phyloP scores from a whole-genome alignment of 2,888 invertebrate species.

The Venusia cambrica region DNA sequence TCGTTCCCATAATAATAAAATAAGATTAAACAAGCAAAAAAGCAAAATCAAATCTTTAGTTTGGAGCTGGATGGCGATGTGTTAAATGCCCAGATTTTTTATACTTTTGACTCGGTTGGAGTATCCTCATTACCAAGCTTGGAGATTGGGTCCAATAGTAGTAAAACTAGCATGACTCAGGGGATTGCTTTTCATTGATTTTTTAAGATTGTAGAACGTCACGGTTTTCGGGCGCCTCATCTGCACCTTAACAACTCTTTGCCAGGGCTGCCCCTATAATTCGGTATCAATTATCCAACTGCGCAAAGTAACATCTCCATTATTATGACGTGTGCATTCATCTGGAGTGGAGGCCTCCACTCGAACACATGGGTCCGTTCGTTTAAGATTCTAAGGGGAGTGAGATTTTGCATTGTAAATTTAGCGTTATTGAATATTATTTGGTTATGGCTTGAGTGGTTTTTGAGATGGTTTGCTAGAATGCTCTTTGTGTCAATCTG shows the following conservation, averaged over 20 bases:
- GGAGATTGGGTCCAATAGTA: too few species aligned
- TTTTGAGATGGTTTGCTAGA: conserved; percentile 8
- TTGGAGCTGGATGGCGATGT: too few species aligned
- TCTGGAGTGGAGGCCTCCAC: conserved; percentile 51
- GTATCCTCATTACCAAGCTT: too few species aligned
- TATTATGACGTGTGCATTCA: conserved; percentile 60
- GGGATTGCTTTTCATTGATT: too few species aligned
- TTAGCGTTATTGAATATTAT: conserved; percentile 31
- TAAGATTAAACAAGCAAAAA: too few species aligned
- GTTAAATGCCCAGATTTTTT: too few species aligned
- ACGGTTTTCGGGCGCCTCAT: too few species aligned
- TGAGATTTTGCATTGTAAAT: conserved; percentile 35
- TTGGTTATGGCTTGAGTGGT: conserved; percentile 26
- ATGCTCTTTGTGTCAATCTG: conserved; percentile 18
- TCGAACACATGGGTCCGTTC: conserved; percentile 73
- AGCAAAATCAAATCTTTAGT: too few species aligned
- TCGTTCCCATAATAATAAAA: too few species aligned
- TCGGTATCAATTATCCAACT: conserved; percentile 62
- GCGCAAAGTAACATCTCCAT: conserved; percentile 50
- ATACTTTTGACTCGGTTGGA: too few species aligned
- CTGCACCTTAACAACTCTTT: conserved; percentile 17
- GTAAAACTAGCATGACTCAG: too few species aligned
- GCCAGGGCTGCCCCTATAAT: conserved; percentile 56
- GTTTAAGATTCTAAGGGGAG: conserved; percentile 66
- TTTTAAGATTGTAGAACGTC: too few species aligned